Evolutionary conservation across 2,888 invertebrate species (phyloP), one percentile per base, ranked within the genome.

Genomic region (Toxonevra muliebris): DNA sequence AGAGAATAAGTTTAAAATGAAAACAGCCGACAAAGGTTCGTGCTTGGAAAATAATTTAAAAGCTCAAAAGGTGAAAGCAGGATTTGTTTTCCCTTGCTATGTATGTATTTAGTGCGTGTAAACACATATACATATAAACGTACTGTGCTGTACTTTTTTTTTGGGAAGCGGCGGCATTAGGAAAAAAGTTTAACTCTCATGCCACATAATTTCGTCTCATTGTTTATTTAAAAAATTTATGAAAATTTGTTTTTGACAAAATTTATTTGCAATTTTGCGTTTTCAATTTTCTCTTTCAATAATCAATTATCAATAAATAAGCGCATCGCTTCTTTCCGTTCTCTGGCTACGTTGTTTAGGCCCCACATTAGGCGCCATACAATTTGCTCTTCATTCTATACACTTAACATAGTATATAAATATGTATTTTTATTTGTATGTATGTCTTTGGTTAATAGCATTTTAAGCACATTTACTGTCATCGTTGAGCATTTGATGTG

Each of bases 281-380:
- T 79, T 80, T 80, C 80, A 78, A 78, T 78, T 80, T 79, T 48
- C 48, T 48, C 48, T 15, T 48, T 64, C 80, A 79, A 79, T 80
- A 79, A 80, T 79, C 79, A 79, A 80, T 80, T 80, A 79, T 80
- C 78, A 77, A 79, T 80, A 79, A 80, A 80, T 80, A 78, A 74
- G 59, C 59, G 63, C 40, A 60, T 40, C 17, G 13, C 59, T 19
- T 43, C 13, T 45, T 9, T n/a, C 53, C 12, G 9, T 19, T 2
- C 48, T 12, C 19, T 13, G 30, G 7, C 30, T 30, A 30, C 30
- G 30, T 30, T 30, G 30, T 30, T 30, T 30, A 30, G 30, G 30
- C 30, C 30, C 30, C 30, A 30, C 30, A 7, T 30, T 30, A 30
- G 30, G 7, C 30, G 30, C 30, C 30, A 30, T 7, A 30, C 30